Conservation (phyloP, 2,888 invertebrate genomes). For the Hoplodrina blanda region DNA sequence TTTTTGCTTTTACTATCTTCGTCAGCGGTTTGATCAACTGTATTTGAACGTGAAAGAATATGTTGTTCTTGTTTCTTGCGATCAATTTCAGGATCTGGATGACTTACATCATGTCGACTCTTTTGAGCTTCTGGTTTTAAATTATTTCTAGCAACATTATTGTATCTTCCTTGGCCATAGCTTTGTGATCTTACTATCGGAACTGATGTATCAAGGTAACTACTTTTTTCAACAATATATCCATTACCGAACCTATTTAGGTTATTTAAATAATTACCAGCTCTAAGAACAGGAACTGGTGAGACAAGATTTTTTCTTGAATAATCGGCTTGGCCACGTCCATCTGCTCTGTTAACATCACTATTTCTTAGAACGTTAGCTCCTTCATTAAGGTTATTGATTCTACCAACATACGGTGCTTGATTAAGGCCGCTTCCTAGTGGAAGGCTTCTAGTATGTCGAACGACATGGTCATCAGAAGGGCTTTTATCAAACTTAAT, state of each 20-base stretch:
- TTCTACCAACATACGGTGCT: not conserved
- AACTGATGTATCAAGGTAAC: constrained; percentile 4
- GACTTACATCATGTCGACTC: not conserved
- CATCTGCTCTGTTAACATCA: constrained; percentile 7
- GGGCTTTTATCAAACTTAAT: not conserved
- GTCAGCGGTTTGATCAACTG: not conserved
- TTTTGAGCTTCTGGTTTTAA: not conserved
- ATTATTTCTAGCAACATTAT: not conserved
- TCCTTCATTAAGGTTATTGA: constrained; percentile 4
- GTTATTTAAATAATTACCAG: constrained; percentile 5
- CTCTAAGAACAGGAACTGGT: not conserved
- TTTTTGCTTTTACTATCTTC: not conserved
- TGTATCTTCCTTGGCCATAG: not conserved
- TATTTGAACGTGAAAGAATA: not conserved
- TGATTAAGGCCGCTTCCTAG: not conserved
- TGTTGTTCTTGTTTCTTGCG: not conserved
- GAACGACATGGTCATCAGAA: not conserved
- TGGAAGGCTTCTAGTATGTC: constrained; percentile 18
- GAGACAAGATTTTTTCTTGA: constrained; percentile 6
- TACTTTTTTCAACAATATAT: not conserved
- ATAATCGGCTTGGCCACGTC: not conserved
- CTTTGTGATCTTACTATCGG: not conserved
- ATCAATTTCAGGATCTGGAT: constrained; percentile 14
- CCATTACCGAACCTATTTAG: not conserved
- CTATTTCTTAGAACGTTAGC: constrained; percentile 20